Percentiles rank a stretch among this genome's conserved stretches.
phyloP scores from a whole-genome alignment of 2,113 vertebrate species.

The Pteruthius melanotis region DNA sequence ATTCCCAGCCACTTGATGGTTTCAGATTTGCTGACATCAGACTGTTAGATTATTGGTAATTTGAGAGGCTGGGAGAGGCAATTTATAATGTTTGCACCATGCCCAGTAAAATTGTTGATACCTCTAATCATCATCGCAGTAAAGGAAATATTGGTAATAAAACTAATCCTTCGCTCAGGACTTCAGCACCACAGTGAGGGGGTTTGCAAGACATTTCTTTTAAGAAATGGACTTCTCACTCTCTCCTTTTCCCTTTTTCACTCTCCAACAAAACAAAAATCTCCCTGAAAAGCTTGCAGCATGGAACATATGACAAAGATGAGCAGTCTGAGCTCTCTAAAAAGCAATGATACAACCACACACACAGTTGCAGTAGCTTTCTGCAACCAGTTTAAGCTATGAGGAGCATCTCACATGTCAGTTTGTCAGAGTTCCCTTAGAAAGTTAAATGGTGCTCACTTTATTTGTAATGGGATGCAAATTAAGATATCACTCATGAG shows the following conservation, averaged over 20 bases:
- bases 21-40: neutral
- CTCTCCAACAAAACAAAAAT: neutral
- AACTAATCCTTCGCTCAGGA: neutral
- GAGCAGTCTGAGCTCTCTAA: neutral
- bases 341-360: neutral
- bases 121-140: neutral
- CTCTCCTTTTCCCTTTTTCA: neutral
- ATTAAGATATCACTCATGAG: neutral
- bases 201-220: neutral
- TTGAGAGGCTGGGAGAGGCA: neutral
- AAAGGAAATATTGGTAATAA: neutral
- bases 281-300: neutral
- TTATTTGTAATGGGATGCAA: constrained; percentile 1
- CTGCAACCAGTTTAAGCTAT: neutral
- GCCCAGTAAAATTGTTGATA: neutral
- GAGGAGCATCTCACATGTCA: neutral
- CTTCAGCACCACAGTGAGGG: neutral
- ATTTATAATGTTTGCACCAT: neutral
- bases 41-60: neutral
- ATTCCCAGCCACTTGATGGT: neutral
- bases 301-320: neutral
- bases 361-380: neutral
- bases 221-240: neutral
- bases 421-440: neutral
- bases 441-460: constrained; percentile 1